A percentile compares a stretch with the other conserved stretches of the same genome.
phyloP scores from a whole-genome alignment of 2,113 vertebrate genomes.

The Struthio camelus region DNA sequence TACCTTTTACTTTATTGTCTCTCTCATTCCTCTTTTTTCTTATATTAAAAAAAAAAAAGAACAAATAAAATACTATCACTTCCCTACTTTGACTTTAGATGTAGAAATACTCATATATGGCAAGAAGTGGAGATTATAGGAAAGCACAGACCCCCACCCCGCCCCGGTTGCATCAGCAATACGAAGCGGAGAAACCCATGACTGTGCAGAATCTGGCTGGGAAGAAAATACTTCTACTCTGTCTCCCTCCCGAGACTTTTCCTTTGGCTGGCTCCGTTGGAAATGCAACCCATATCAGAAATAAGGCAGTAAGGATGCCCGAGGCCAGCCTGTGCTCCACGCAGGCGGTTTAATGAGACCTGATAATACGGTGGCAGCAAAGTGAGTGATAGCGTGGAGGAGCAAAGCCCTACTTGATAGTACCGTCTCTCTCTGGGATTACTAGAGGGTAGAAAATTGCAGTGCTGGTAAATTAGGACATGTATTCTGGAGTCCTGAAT shows the following conservation, averaged over 20 bases:
- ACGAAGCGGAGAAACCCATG: rapidly evolving
- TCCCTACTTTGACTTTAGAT: background rate
- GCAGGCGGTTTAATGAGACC: background rate
- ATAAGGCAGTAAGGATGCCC: background rate
- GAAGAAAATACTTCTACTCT: background rate
- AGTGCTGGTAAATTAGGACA: background rate
- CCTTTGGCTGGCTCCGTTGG: background rate
- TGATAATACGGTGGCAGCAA: no score
- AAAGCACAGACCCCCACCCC: background rate
- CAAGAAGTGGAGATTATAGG: background rate
- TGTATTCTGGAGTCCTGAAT: background rate
- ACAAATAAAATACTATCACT: background rate
- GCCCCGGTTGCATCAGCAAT: background rate
- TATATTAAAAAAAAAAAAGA: background rate
- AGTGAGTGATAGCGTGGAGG: background rate
- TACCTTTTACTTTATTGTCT: background rate
- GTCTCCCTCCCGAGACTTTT: background rate
- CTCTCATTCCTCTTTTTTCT: background rate
- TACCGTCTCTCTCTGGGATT: no score
- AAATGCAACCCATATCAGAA: background rate
- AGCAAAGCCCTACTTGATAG: background rate
- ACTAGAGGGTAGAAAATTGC: no score
- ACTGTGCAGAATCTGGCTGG: rapidly evolving
- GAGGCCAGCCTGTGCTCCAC: background rate
- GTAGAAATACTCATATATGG: background rate